Base-by-base conservation (phyloP, 2,113 vertebrate species). In the Thunnus thynnus region DNA sequence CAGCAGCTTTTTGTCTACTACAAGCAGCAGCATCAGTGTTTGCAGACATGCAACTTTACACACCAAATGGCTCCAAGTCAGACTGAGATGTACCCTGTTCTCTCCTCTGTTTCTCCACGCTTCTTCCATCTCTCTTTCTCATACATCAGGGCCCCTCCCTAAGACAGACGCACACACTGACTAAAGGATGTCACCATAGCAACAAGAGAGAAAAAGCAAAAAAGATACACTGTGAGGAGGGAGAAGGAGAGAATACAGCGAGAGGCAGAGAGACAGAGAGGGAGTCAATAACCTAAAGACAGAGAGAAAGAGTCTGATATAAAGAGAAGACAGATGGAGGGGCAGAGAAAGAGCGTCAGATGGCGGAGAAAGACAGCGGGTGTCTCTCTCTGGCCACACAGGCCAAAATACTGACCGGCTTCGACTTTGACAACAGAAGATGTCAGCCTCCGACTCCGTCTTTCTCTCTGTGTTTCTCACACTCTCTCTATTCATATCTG, bases 101-200 rank as follows among this genome's bases (percentile, higher is more conserved):
- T 56, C 69, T 68, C 25, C 27, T 82, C 46, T 70, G 18, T 78
- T 52, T 54, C 73, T 76, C 57, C 55, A 25, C 11, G 25, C 60
- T 86, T 25, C 74, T 27, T 84, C 73, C 74, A 78, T 76, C 52
- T 91, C 61, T 87, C 65, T 64, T 84, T 83, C 76, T 92, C 86
- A 60, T 86, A 86, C 88, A 86, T 87, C 89, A 80, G 69, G 79
- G 90, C 91, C 74, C 91, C 91, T 90, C 94, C 94, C 87, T 70
- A 67, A 90, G 73, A 90, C 87, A 82, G 76, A 91, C 82, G 67
- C 88, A 88, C 76, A 75, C 77, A 55, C 90, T 67, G 88, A 90
- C 87, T 86, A 89, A 83, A 74, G 84, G 82, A 86, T 86, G 93
- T 94, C 90, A 46, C 92, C 92, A 93, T 94, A 87, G 92, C 92